These are phyloP conservation scores for Aselliscus stoliczkanus DNA, from an alignment of 2,797 vertebrate genomes.

Conservation along the genomic window DNA sequence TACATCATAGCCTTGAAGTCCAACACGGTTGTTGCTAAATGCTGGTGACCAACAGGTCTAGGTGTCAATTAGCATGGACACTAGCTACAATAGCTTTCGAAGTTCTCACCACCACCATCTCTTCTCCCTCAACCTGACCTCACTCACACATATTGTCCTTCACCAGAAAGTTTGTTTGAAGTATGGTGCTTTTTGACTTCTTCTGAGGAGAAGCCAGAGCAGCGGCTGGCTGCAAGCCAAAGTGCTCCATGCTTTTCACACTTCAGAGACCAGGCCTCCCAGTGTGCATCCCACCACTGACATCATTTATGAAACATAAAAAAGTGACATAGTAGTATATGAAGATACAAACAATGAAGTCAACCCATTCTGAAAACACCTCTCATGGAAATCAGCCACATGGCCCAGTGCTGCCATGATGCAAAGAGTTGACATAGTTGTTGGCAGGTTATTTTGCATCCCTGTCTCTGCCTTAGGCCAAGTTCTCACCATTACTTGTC, in stretches of 20 bases:
- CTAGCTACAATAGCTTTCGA: background rate
- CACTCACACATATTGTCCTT: background rate
- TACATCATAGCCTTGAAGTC: background rate
- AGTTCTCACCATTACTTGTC: background rate
- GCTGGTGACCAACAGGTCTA: background rate
- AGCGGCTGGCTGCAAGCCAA: background rate
- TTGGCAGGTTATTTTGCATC: background rate
- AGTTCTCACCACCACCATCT: background rate
- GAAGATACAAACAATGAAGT: background rate
- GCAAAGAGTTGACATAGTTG: background rate
- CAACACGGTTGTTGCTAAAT: background rate
- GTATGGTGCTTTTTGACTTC: background rate
- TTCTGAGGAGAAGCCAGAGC: background rate
- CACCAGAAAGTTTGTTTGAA: background rate
- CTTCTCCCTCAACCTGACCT: background rate
- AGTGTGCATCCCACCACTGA: background rate
- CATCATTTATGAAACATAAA: background rate
- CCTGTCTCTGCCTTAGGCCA: background rate
- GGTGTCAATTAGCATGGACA: background rate
- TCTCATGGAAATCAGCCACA: background rate
- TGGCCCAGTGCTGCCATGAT: background rate
- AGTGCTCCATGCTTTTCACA: background rate
- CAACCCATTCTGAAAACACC: background rate
- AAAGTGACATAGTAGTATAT: background rate
- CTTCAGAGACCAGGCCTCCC: background rate